phyloP scores from a whole-genome alignment of 2,113 vertebrate species.

The Narcine bancroftii region DNA sequence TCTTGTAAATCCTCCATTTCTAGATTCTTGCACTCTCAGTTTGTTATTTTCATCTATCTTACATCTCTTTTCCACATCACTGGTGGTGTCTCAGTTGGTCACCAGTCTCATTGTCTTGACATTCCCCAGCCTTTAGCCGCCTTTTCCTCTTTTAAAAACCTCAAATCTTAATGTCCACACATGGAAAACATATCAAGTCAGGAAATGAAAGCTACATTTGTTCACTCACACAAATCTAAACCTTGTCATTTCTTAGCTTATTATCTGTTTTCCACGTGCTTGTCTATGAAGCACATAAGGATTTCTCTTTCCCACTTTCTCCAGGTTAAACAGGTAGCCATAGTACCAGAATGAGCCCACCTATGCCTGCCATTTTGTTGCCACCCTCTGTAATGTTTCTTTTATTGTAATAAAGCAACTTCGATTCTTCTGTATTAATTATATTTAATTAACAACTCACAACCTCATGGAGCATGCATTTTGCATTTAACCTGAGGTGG shows the following conservation, averaged over 20 bases:
- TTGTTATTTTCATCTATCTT: background rate
- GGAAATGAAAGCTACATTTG: background rate
- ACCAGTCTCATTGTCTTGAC: background rate
- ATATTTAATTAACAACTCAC: no score
- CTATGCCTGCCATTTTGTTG: no score
- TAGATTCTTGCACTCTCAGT: background rate
- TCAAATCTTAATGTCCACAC: background rate
- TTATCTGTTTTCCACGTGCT: background rate
- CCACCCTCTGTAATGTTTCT: no score
- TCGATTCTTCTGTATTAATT: no score
- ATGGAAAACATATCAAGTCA: no score
- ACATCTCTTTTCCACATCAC: background rate
- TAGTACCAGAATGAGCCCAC: no score
- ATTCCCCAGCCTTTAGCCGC: background rate
- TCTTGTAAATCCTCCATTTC: background rate
- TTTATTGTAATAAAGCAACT: no score
- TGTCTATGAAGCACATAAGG: background rate
- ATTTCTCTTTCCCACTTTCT: no score
- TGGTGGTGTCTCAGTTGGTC: background rate
- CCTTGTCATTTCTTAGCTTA: background rate
- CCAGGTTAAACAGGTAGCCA: no score
- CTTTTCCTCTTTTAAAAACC: background rate
- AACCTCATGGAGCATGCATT: no score
- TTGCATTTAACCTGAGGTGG: no score
- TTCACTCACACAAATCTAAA: background rate